These are phyloP conservation scores for Ceratina japonica DNA, from an alignment of 1,140 invertebrate species.

Conservation along the genomic window DNA sequence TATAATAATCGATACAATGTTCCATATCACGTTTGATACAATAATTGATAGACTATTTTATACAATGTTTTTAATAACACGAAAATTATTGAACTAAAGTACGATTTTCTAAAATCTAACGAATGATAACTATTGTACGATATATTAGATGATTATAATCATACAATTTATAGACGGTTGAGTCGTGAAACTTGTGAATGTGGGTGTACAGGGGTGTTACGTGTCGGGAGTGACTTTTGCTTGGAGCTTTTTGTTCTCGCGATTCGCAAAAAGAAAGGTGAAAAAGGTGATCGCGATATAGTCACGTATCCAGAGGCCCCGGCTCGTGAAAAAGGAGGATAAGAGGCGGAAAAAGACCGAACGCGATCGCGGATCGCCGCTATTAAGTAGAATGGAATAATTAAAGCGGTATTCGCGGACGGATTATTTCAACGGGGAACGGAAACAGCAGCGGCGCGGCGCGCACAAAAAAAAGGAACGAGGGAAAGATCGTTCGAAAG, in stretches of 20 bases:
- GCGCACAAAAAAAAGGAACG: not conserved
- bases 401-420: conserved; percentile 44
- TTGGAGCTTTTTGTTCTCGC: not conserved
- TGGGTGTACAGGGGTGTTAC: too few species aligned
- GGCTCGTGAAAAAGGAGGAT: conserved; percentile 23
- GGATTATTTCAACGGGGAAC: conserved; percentile 35
- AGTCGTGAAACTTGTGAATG: too few species aligned
- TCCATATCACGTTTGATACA: too few species aligned
- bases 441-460: conserved; percentile 5
- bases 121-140: too few species aligned
- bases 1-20: too few species aligned
- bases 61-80: too few species aligned
- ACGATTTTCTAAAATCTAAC: too few species aligned
- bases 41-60: too few species aligned
- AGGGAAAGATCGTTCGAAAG: conserved; percentile 25
- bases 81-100: too few species aligned
- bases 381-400: conserved; percentile 57
- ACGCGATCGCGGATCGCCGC: conserved; percentile 29
- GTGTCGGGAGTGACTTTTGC: too few species aligned
- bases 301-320: not conserved
- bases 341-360: conserved; percentile 31
- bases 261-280: not conserved
- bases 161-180: too few species aligned
- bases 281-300: not conserved
- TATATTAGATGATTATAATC: too few species aligned